Base-by-base conservation (phyloP, 2,113 vertebrate genomes). In the Podocnemis expansa region DNA sequence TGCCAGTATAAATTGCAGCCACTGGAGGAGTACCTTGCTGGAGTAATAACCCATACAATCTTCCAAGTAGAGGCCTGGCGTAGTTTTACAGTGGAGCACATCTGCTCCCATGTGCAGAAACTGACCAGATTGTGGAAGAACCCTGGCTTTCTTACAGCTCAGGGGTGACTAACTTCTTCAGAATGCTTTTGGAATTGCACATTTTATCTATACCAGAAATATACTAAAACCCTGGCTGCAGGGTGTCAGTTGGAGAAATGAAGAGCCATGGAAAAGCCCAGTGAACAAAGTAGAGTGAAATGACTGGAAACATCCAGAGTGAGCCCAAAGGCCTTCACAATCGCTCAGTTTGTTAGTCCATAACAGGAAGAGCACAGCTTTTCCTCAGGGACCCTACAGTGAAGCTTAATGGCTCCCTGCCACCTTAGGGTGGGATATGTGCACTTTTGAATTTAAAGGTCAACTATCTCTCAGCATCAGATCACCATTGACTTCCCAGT, bases 401-500 rank as follows among this genome's bases (percentile, higher is more conserved):
- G 29, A 38, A 81, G 14, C 31, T 80, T 55, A 67, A 29, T 52
- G 75, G 43, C 16, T 63, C 14, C 54, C 16, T 12, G 22, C 29
- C 51, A 80, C 13, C 70, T 43, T 38, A 87, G 79, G 60, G 34
- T 55, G 55, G 4, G 22, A n/a, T 73, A 7, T n/a, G 43, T 75
- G 43, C 60, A 21, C 22, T 94, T 93, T 92, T 80, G 82, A 55
- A 3, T 75, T 80, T 43, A 91, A 85, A 92, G 73, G 49, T 87
- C 82, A 87, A 31, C 73, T 95, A 75, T 93, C 60, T 82, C 82
- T 67, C 85, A 63, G 78, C 49, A 89, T 89, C 80, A 82, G 67
- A 58, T 86, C 89, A 76, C 25, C 81, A 88, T 52, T 93, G 91
- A 91, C 92, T 90, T 93, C n/a, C 31, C 60, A 63, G 73, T 45